Conservation (phyloP, 1,140 invertebrate species). For the Philaenus spumarius region DNA sequence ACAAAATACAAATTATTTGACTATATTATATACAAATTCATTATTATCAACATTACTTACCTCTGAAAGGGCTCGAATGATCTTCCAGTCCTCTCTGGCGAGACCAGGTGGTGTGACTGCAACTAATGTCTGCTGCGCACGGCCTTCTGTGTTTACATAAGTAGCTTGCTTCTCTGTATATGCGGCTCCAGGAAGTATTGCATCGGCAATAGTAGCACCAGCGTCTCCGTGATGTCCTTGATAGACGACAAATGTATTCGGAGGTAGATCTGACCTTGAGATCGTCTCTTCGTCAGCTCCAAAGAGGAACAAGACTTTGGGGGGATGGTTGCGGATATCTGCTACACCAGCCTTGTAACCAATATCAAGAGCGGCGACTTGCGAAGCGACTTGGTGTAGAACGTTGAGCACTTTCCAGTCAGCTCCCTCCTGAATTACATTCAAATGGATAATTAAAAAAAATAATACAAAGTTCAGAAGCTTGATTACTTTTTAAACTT, state of each 20-base stretch:
- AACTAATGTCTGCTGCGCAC: conserved; percentile 85
- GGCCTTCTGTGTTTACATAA: conserved; percentile 96
- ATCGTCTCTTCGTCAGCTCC: conserved; percentile 87
- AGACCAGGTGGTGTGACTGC: conserved; percentile 92
- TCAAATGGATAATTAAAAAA: too few species aligned
- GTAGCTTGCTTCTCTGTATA: conserved; percentile 97
- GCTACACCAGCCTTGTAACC: conserved; percentile 82
- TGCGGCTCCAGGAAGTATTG: conserved; percentile 91
- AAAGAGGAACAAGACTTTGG: conserved; percentile 82
- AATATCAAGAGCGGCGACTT: conserved; percentile 93
- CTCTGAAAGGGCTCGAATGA: conserved; percentile 82
- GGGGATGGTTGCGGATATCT: conserved; percentile 56
- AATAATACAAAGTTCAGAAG: too few species aligned
- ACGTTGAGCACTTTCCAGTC: conserved; percentile 83
- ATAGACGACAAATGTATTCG: conserved; percentile 86
- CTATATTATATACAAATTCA: too few species aligned
- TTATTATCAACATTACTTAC: too few species aligned
- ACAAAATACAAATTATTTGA: too few species aligned
- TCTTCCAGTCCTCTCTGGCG: conserved; percentile 98
- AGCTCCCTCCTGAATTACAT: not conserved
- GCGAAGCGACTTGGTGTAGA: conserved; percentile 82
- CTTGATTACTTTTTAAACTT: too few species aligned
- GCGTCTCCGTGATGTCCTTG: conserved; percentile 96
- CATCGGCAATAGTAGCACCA: conserved; percentile 89
- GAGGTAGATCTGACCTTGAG: conserved; percentile 66